Percentiles rank a stretch among this genome's conserved stretches.
phyloP scores from a whole-genome alignment of 2,113 vertebrate genomes.

The Tor tambroides region DNA sequence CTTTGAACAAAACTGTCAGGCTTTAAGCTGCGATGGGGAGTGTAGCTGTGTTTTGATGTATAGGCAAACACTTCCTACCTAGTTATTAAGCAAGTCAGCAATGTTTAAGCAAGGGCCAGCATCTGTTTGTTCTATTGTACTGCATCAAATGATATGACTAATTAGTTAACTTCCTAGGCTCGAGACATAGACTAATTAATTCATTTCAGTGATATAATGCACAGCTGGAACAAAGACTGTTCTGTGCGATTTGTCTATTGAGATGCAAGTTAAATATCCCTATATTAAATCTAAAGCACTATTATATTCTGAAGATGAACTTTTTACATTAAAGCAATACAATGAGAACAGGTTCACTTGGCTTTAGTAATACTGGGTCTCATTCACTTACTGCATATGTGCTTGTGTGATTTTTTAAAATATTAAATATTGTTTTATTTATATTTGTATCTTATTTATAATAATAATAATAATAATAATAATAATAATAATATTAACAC shows the following conservation, averaged over 20 bases:
- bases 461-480: neutral
- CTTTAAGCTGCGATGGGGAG: neutral
- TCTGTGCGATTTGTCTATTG: neutral
- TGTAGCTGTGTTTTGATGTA: neutral
- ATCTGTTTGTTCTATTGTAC: constrained; percentile 22
- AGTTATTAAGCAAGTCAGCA: constrained; percentile 18
- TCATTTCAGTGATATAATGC: neutral
- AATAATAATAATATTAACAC: neutral
- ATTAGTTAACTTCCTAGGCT: constrained; percentile 3
- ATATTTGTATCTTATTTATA: neutral
- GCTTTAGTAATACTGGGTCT: neutral
- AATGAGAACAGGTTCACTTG: neutral
- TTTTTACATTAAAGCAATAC: neutral
- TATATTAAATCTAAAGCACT: neutral
- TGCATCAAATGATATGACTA: constrained; percentile 3
- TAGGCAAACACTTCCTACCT: constrained; percentile 7
- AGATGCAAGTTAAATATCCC: neutral
- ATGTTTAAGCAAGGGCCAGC: constrained; percentile 20
- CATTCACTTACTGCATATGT: neutral
- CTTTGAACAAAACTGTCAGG: constrained; percentile 35
- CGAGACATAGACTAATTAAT: constrained; percentile 3
- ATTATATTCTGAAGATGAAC: neutral
- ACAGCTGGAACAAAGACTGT: neutral
- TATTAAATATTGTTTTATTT: neutral
- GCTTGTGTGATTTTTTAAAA: neutral